Base-by-base conservation (phyloP, 2,888 invertebrate genomes). In the Salticus scenicus region DNA sequence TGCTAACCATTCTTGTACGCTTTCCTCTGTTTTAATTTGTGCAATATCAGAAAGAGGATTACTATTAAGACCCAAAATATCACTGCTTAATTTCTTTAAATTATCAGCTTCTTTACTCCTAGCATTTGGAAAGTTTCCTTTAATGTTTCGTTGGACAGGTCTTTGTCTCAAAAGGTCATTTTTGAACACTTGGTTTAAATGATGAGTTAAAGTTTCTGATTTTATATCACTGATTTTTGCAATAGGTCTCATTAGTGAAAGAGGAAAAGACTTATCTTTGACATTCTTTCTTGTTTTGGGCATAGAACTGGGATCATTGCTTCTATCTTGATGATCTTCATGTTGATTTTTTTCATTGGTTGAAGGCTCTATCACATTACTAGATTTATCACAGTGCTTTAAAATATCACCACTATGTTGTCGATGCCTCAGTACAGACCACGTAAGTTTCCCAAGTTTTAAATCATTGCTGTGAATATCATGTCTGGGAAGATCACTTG, bases 1-100 rank as follows among this genome's bases (percentile, higher is more conserved):
- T 8, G 78, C 78, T 57, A 86, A 27, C 86, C 86, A 86, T 31
- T 86, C 86, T 33, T 86, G 86, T 20, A 86, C 80, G 28, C 86
- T 86, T 30, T 86, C 86, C 28, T 86, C 86, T 1, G 86, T 86
- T 24, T 80, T 80, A 14, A 86, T 78, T 33, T 75, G 67, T 2
- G 66, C 33, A 20, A 86, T 86, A 28, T 79, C 75, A 7, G 86
- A 80, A 27, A 86, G 51, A 0, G 78, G 78, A 51, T 85, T 63
- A 20, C 28, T 79, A 0, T 41, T 51, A 2, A 24, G n/a, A 4
- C 41, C 63, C 28, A 67, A 51, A 27, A 47, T 31, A 27, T 75
- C 82, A 17, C 28, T 72, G n/a, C 37, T 42, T 12, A 42, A 27
- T 51, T 31, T 76, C n/a, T 74, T 69, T n/a, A 64, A 24, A 12